Evolutionary conservation across 2,888 invertebrate species (phyloP).

Genomic region (Watsonalla binaria): DNA sequence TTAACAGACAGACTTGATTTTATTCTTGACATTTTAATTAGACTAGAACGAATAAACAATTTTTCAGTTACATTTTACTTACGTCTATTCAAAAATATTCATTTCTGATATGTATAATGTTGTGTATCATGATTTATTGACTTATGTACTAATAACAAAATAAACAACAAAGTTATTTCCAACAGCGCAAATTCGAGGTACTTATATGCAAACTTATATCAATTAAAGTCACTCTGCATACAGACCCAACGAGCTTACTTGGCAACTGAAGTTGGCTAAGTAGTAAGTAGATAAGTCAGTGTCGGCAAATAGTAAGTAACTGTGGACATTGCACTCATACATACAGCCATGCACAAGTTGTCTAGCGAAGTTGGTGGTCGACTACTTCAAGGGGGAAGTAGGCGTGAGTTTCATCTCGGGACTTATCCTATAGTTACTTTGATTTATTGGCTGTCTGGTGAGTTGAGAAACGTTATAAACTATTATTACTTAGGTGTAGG

Average conservation of each 20-base stretch:
- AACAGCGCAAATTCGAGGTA: not conserved
- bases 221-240: conserved; percentile 3
- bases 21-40: too few relatives aligned
- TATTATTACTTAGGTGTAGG: not conserved
- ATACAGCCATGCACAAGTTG: conserved; percentile 20
- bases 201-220: conserved; percentile 1
- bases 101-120: too few relatives aligned
- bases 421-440: not conserved
- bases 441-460: not conserved
- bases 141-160: not conserved
- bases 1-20: too few relatives aligned
- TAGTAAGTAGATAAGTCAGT: conserved; percentile 26
- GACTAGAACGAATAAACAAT: too few relatives aligned
- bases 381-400: not conserved
- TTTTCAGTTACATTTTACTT: too few relatives aligned
- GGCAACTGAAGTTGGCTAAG: conserved; percentile 25
- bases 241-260: conserved; percentile 8
- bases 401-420: not conserved
- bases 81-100: too few relatives aligned
- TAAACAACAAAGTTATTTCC: not conserved
- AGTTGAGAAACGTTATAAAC: not conserved
- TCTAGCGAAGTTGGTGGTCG: conserved; percentile 6
- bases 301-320: conserved; percentile 21
- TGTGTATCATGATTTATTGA: too few relatives aligned
- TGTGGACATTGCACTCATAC: conserved; percentile 12